phyloP scores from a whole-genome alignment of 1,140 invertebrate species.

The Aphaenogaster floridana region DNA sequence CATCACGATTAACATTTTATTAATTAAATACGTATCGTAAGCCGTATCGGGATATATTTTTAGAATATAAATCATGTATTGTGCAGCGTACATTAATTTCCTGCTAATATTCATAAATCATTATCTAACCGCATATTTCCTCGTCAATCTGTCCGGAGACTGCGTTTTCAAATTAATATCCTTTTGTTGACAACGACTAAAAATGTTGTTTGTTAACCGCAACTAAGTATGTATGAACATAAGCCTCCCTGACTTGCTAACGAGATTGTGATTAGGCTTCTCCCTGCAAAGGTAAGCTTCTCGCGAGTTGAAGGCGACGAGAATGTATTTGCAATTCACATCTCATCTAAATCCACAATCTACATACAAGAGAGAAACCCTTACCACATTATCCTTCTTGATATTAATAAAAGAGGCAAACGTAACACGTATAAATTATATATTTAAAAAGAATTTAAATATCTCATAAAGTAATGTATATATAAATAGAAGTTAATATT shows the following conservation, averaged over 20 bases:
- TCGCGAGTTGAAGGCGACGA: not conserved
- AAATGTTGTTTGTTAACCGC: slow-evolving; percentile 25
- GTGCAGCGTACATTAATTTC: not conserved
- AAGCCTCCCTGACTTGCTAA: slow-evolving; percentile 42
- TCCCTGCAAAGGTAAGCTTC: slow-evolving; percentile 18
- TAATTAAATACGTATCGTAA: slow-evolving; percentile 38
- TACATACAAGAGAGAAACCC: not conserved
- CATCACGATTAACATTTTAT: slow-evolving; percentile 35
- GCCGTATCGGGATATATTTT: not conserved
- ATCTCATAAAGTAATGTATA: not conserved
- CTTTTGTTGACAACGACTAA: not conserved
- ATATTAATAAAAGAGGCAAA: slow-evolving; percentile 10
- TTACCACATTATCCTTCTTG: not conserved
- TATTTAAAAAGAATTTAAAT: not conserved
- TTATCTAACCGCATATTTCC: not conserved
- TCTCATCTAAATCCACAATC: not conserved
- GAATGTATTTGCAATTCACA: not conserved
- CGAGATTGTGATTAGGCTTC: slow-evolving; percentile 59
- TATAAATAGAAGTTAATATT: not conserved
- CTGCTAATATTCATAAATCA: not conserved
- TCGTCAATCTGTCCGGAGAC: not conserved
- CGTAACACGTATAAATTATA: not conserved
- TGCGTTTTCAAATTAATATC: not conserved
- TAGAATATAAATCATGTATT: slow-evolving; percentile 7
- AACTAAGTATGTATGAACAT: not conserved